These are phyloP conservation scores for Phortica variegata DNA, from an alignment of 1,140 invertebrate species.

Conservation along the genomic window DNA sequence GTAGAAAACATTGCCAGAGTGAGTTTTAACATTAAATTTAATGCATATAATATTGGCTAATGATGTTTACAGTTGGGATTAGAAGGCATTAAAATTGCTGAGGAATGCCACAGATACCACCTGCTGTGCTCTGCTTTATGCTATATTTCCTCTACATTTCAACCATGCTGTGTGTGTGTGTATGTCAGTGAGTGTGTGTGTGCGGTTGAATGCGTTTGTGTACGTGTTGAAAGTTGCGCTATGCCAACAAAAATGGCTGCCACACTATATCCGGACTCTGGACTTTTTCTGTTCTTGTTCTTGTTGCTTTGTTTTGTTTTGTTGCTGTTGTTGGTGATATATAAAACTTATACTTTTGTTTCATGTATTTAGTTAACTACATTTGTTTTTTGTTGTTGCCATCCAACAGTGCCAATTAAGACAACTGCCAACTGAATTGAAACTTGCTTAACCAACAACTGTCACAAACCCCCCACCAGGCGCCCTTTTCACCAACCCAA, in stretches of 20 bases:
- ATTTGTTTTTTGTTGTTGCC: no score
- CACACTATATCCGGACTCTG: neutral
- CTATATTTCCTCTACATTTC: no score
- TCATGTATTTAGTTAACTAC: no score
- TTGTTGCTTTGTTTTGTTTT: no score
- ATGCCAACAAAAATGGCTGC: constrained; percentile 1
- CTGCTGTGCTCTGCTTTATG: constrained; percentile 21
- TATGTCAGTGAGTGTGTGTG: neutral
- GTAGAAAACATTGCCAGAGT: neutral
- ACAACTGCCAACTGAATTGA: no score
- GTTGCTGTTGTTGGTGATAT: no score
- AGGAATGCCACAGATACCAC: constrained; percentile 42
- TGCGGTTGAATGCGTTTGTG: neutral
- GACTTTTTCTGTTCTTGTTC: no score
- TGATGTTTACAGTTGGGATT: constrained; percentile 57
- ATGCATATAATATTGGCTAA: constrained; percentile 58
- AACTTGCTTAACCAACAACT: no score
- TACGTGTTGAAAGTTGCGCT: neutral
- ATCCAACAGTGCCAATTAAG: no score
- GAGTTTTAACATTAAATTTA: constrained; percentile 56
- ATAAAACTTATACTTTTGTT: no score
- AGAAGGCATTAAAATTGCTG: constrained; percentile 53
- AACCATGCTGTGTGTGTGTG: neutral
- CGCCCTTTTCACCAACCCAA: no score
- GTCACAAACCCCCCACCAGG: no score